Evolutionary conservation across 2,797 vertebrate genomes (phyloP), one percentile per base, ranked within the genome.

Genomic region (Xerus rutilus): DNA sequence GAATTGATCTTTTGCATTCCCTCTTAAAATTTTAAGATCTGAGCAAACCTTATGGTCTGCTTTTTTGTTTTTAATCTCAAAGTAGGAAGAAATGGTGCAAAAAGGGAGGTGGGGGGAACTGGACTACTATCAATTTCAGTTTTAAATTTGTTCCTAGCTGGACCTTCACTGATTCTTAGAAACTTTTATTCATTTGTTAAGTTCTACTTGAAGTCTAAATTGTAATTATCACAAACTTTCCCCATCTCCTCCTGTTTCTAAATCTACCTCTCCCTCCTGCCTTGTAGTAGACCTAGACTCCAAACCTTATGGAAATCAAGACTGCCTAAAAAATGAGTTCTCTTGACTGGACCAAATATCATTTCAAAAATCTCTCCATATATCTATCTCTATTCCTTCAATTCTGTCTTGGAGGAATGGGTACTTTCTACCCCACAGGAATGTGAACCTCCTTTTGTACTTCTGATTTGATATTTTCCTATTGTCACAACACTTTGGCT

Each of bases 51-150:
- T 18, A 92, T 1, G 5, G 64, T 62, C 14, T 78, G 32, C 43
- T 90, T 83, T 77, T 69, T 70, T 59, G 77, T 59, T 96, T 89
- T 90, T 39, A 94, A 96, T 73, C 47, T 25, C 54, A 88, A 91
- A 65, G 77, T 69, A 94, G 28, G 57, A 91, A 78, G 11, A 59
- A 91, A 83, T 64, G 43, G 70, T 57, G n/a, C 57, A 83, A 79
- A 94, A 91, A 94, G 20, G 25, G 10, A 69, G 7, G 49, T 35
- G 47, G 6, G 17, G 57, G 30, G 30, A 87, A 20, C 30, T 73
- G 47, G 67, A 45, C n/a, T 83, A 52, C 43, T 83, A 52, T 79
- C 35, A 78, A 79, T 28, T 94, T 78, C 89, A 30, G 17, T 21
- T 89, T 45, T 77, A 86, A 77, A 82, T 89, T 64, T 83, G 86